Percentiles rank a stretch among this genome's conserved stretches.
Conservation (phyloP, 2,113 vertebrate genomes). For the Onychostoma macrolepis region DNA sequence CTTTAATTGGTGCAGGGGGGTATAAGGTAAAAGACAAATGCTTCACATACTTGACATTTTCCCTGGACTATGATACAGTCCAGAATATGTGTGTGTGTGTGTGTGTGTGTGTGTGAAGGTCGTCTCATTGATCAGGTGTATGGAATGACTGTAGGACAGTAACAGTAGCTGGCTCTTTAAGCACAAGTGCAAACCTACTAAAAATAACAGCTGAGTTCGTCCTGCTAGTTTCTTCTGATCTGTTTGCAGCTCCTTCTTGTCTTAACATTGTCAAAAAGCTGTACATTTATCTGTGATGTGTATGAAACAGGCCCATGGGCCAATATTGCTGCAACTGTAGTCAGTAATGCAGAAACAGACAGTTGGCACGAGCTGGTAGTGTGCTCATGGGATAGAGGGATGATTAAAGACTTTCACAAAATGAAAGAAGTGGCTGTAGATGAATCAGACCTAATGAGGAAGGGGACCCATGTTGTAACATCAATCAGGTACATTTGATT, state of each 20-base stretch:
- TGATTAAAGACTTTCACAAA: background rate
- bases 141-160: conserved; percentile 17
- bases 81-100: background rate
- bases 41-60: background rate
- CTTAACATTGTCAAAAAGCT: background rate
- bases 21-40: background rate
- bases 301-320: background rate
- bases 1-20: background rate
- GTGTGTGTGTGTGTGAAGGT: conserved; percentile 18
- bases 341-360: background rate
- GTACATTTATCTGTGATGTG: background rate
- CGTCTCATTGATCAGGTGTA: conserved; percentile 36
- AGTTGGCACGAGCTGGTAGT: background rate
- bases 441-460: too few relatives aligned
- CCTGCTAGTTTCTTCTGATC: background rate
- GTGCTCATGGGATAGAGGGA: background rate
- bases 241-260: background rate
- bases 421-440: too few relatives aligned
- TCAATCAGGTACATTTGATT: too few relatives aligned
- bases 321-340: background rate
- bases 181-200: background rate
- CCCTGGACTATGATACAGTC: background rate
- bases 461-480: too few relatives aligned
- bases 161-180: conserved; percentile 35
- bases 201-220: background rate